These are phyloP conservation scores for Rhinolophus sinicus DNA, from an alignment of 2,113 vertebrate genomes.

Conservation along the genomic window DNA sequence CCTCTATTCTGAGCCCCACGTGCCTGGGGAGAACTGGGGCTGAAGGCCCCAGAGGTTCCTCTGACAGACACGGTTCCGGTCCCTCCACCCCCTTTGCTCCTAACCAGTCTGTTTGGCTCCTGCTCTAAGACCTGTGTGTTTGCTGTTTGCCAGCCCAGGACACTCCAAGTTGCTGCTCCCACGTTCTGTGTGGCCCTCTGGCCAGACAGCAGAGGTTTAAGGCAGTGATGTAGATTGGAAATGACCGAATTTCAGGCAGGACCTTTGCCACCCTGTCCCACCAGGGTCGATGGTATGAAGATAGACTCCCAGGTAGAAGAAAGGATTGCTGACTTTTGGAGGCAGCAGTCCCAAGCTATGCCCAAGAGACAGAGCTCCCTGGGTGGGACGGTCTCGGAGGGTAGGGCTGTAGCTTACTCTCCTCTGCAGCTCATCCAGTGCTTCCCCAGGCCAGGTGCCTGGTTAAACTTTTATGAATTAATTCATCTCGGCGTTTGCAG, in stretches of 20 bases:
- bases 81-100: not conserved
- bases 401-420: not conserved
- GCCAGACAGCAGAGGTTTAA: too few species aligned
- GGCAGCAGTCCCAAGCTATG: not conserved
- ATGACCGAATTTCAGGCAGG: not conserved
- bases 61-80: not conserved
- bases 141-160: too few species aligned
- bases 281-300: fast-evolving
- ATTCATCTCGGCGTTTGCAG: not conserved
- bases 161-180: not conserved
- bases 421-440: not conserved
- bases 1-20: not conserved
- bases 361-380: not conserved
- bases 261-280: not conserved
- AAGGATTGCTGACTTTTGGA: not conserved
- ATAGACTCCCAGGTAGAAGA: not conserved
- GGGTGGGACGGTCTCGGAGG: not conserved
- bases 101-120: not conserved
- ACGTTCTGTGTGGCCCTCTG: not conserved
- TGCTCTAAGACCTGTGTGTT: not conserved
- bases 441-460: not conserved
- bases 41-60: not conserved
- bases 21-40: not conserved
- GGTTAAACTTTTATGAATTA: not conserved
- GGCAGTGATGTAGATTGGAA: not conserved